phyloP scores from a whole-genome alignment of 2,113 vertebrate genomes.

The Acanthochromis polyacanthus region DNA sequence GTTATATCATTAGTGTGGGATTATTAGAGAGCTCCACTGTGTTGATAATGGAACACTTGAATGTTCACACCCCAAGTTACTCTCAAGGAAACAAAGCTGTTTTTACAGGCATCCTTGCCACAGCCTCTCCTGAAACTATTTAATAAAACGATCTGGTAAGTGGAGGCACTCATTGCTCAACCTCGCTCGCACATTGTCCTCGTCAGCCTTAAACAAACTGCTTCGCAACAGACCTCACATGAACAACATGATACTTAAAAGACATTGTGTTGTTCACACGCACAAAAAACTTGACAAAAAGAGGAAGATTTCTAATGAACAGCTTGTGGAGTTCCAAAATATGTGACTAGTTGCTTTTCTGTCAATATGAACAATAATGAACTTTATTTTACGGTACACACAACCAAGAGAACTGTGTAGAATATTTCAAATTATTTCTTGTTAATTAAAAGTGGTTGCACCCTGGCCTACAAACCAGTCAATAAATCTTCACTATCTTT shows the following conservation, averaged over 20 bases:
- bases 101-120: background rate
- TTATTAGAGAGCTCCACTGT: background rate
- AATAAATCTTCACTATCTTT: too few species aligned
- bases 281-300: too few species aligned
- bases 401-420: too few species aligned
- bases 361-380: too few species aligned
- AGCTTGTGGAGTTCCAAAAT: too few species aligned
- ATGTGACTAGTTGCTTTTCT: too few species aligned
- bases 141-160: constrained; percentile 13
- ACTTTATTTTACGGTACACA: too few species aligned
- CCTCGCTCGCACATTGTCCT: background rate
- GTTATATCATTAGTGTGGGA: background rate
- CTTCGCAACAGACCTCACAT: background rate
- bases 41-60: background rate
- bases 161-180: constrained; percentile 19
- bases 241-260: background rate
- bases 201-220: background rate
- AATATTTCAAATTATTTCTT: background rate
- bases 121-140: constrained; percentile 22
- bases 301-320: too few species aligned
- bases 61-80: background rate
- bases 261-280: background rate
- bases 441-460: background rate
- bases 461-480: background rate
- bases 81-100: background rate